Base-by-base conservation (phyloP, 2,888 invertebrate species). In the Polydrusus cervinus region DNA sequence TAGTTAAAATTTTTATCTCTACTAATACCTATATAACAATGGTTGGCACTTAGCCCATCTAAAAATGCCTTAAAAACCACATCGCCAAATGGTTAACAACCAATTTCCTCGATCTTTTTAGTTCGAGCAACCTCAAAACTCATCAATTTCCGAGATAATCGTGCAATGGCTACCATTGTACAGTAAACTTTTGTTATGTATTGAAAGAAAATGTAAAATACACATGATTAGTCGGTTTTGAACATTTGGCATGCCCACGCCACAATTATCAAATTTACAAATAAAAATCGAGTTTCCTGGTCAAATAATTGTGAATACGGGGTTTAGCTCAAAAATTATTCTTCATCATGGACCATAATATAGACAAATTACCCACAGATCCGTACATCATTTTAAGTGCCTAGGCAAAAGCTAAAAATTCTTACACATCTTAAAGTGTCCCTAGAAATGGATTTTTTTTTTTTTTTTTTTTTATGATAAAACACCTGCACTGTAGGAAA, bases 61-160 rank as follows among this genome's bases (percentile, higher is more conserved):
- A 18, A 38, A 60, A 16, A 13, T 25, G 6, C 38, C 16, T 5
- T 34, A 18, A 38, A 60, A 60, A 60, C 57, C 57, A 40, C 57
- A 60, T 16, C 38, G 38, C 57, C 57, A 60, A 60, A 60, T 60
- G 57, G 38, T 38, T 16, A 67, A 67, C 55, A 45, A 67, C 43
- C 67, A 55, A 67, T 67, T 55, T 67, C 67, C 67, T 2, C 51
- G 67, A n/a, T 57, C 45, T 43, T 71, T 71, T 71, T 14, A 34
- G 47, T 71, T 51, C 61, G 70, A 51, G 70, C 62, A 55, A 64
- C 53, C 40, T 53, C 67, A 51, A 61, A 40, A 55, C 40, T 55
- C 55, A 65, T 71, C 71, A 71, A 62, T 71, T 71, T 57, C 40
- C 45, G 65, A 43, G 64, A 67, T 67, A 55, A 67, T 45, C 45